phyloP scores from a whole-genome alignment of 2,113 vertebrate genomes.

The Ornithorhynchus anatinus region DNA sequence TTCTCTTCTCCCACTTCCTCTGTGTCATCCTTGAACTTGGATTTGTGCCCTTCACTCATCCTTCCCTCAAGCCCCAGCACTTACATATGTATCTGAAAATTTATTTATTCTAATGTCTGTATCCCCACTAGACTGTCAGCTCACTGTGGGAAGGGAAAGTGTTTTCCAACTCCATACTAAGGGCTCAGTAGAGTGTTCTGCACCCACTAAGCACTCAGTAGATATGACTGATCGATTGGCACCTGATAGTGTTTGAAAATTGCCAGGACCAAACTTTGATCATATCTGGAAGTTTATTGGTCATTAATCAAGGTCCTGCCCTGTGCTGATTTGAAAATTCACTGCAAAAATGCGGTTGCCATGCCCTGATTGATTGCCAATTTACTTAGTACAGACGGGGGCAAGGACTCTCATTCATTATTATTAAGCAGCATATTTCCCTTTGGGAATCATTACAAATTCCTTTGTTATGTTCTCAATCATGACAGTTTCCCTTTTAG shows the following conservation, averaged over 20 bases:
- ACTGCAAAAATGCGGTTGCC: not conserved
- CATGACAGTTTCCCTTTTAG: not conserved
- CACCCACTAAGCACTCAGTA: no score
- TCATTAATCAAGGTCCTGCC: not conserved
- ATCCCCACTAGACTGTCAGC: no score
- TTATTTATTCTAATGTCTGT: no score
- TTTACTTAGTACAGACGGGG: not conserved
- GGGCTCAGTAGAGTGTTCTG: no score
- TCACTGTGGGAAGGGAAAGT: no score
- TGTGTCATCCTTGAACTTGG: no score
- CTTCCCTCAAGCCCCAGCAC: no score
- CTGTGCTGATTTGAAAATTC: not conserved
- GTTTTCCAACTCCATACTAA: no score
- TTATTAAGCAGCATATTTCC: conserved; percentile 6
- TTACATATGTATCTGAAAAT: no score
- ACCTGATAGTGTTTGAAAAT: not conserved
- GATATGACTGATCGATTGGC: no score
- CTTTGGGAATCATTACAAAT: conserved; percentile 13
- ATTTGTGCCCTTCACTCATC: no score
- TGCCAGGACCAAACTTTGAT: not conserved
- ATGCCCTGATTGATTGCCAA: not conserved
- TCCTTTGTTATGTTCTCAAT: not conserved
- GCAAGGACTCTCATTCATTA: not conserved
- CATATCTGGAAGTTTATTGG: not conserved
- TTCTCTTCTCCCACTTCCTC: no score